Percentiles rank a stretch among this genome's conserved stretches.
Evolutionary conservation across 2,113 vertebrate species (phyloP).

Genomic region (Mesembrinibis cayennensis): DNA sequence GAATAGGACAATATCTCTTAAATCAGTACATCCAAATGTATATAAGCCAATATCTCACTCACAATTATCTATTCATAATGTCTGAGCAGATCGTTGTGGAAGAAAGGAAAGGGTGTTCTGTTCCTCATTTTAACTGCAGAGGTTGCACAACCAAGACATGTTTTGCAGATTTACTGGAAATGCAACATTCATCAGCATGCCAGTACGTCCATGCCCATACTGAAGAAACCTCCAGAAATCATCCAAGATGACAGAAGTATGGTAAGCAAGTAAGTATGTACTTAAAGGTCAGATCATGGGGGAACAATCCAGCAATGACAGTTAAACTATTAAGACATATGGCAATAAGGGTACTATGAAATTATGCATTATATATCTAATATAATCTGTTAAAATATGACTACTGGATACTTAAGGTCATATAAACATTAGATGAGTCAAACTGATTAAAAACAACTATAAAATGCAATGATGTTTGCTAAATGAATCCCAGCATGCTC

Average conservation of each 20-base stretch:
- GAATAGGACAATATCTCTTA: neutral
- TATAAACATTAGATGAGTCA: neutral
- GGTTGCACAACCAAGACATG: neutral
- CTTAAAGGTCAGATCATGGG: rapidly evolving
- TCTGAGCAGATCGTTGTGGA: neutral
- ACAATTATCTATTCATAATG: neutral
- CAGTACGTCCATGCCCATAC: neutral
- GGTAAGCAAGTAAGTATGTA: neutral
- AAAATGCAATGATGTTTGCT: neutral
- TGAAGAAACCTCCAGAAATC: neutral
- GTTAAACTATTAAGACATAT: neutral
- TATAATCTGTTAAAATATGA: neutral
- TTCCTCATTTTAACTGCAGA: neutral
- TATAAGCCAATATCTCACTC: neutral
- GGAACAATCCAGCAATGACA: neutral
- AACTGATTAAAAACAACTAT: neutral
- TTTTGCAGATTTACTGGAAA: neutral
- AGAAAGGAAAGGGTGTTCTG: neutral
- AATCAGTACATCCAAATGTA: neutral
- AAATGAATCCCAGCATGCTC: neutral
- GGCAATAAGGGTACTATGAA: neutral
- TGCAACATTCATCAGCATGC: too few relatives aligned
- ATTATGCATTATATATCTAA: neutral
- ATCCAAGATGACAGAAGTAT: neutral
- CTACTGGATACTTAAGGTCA: neutral